Base-by-base conservation (phyloP, 2,113 vertebrate genomes). In the Paralichthys olivaceus region DNA sequence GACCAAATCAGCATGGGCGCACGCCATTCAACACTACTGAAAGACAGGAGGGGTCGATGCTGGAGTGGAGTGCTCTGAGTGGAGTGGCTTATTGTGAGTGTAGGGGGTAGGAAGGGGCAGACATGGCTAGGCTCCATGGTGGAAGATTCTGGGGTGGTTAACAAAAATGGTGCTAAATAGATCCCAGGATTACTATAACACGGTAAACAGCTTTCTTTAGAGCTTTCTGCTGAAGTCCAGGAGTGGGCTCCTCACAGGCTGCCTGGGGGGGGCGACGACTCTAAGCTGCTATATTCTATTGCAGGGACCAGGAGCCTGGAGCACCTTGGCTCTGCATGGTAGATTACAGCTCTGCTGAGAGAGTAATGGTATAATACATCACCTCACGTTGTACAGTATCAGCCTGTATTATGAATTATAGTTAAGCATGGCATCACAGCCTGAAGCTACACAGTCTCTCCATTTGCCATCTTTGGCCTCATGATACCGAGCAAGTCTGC, bases 1-100 rank as follows among this genome's bases (percentile, higher is more conserved):
- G 65, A 59, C 75, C 57, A 76, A 83, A 86, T 89, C 84, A 81
- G 68, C 84, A 83, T 84, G 80, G 80, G 59, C 26, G 59, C 68
- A 54, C 78, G 69, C 68, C 55, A 51, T 70, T 75, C 66, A 79
- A 61, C 58, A 19, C 57, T 47, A 56, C 75, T 72, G 68, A 63
- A 60, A 23, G 75, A 73, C 5, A 4, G 69, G 25, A 13, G 20
- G 65, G 61, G 51, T 61, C 7, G 4, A 58, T 67, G n/a, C 67
- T 66, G 58, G 66, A 69, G 67, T 72, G 69, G 28, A 56, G 47
- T 40, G 43, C 43, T 57, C 51, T 55, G 54, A 69, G 23, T 67
- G 13, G 67, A 80, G 76, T 72, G 79, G 64, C 67, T 79, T 58
- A 75, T 22, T 72, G 19, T 25, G 25, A 20, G n/a, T 40, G 58